phyloP scores from a whole-genome alignment of 2,797 vertebrate genomes.

The Rhadinocentrus ornatus region DNA sequence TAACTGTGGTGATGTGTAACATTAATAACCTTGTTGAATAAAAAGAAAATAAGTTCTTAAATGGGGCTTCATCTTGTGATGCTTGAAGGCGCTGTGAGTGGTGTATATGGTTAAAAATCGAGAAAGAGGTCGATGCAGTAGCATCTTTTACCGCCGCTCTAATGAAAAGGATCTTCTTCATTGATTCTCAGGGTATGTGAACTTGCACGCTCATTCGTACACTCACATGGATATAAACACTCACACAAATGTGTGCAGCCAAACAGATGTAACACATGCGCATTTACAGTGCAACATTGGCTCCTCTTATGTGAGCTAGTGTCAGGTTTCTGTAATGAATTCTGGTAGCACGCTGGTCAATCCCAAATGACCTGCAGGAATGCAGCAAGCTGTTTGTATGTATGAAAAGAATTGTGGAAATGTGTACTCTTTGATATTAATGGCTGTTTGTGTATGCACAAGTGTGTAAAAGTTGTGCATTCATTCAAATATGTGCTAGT shows the following conservation, averaged over 20 bases:
- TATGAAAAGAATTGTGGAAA: constrained; percentile 1
- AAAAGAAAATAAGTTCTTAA: constrained; percentile 63
- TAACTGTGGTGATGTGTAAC: constrained; percentile 79
- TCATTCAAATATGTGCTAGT: constrained; percentile 20
- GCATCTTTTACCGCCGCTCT: constrained; percentile 37
- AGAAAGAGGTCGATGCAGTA: constrained; percentile 23
- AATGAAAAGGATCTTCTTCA: constrained; percentile 69
- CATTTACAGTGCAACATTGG: constrained; percentile 50
- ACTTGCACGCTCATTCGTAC: constrained; percentile 33
- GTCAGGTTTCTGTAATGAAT: constrained; percentile 77
- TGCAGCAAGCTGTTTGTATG: constrained; percentile 7
- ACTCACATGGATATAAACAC: constrained; percentile 7
- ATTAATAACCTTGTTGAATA: constrained; percentile 76
- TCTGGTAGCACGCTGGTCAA: constrained; percentile 48
- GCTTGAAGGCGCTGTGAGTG: constrained; percentile 13
- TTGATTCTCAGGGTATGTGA: constrained; percentile 54
- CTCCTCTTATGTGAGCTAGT: constrained; percentile 54
- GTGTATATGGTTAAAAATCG: constrained; percentile 21
- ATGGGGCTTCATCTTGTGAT: constrained; percentile 40
- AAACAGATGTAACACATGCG: constrained; percentile 34
- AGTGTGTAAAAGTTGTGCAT: constrained; percentile 13
- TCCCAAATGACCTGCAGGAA: constrained; percentile 58
- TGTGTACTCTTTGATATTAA: not conserved
- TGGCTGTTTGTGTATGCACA: not conserved
- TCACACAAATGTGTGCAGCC: constrained; percentile 14